Conservation (phyloP, 2,113 vertebrate species). For the Thermophis baileyi region DNA sequence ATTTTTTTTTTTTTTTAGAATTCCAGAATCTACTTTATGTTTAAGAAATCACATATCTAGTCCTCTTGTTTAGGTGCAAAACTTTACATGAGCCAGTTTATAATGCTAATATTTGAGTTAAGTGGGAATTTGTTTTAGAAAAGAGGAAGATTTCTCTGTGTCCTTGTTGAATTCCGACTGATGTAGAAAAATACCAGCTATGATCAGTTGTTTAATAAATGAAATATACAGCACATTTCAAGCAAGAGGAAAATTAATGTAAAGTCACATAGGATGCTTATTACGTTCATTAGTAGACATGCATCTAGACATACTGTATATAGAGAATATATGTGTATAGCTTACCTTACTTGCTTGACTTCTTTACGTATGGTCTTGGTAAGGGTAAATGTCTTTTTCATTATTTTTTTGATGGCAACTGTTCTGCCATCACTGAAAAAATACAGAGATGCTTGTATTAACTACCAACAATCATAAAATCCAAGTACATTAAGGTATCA, state of each 20-base stretch:
- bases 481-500: neutral
- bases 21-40: neutral
- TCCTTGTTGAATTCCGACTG: neutral
- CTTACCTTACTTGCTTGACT: constrained; percentile 83
- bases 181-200: neutral
- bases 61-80: neutral
- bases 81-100: neutral
- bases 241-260: neutral
- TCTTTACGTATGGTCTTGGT: constrained; percentile 81
- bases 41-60: neutral
- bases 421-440: constrained; percentile 77
- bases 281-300: neutral
- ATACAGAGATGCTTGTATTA: constrained; percentile 27
- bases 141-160: neutral
- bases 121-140: neutral
- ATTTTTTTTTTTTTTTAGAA: neutral
- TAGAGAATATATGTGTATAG: neutral
- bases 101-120: neutral
- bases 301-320: neutral
- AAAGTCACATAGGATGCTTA: neutral
- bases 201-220: neutral
- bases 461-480: neutral
- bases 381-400: constrained; percentile 73
- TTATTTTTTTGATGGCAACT: constrained; percentile 82
- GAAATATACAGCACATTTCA: neutral